These are phyloP conservation scores for Acinonyx jubatus DNA, from an alignment of 2,113 vertebrate species.

Conservation along the genomic window DNA sequence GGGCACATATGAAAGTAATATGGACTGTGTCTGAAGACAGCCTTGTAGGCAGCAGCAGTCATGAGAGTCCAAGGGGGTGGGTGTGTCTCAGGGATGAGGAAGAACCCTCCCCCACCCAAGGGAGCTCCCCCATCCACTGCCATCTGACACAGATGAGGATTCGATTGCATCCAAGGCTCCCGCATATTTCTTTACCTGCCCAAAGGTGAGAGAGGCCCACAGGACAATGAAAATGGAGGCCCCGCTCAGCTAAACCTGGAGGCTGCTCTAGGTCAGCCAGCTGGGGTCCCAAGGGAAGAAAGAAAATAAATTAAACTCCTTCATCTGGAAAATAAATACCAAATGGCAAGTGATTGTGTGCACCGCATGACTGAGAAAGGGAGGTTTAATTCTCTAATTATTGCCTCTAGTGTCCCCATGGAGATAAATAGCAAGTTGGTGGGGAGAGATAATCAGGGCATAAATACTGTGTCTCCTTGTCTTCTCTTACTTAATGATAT, in stretches of 20 bases:
- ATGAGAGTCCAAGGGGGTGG: neutral
- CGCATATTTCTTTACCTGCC: neutral
- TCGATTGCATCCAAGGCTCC: neutral
- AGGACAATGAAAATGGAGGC: neutral
- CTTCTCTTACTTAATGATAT: conserved; percentile 74
- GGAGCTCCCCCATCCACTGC: neutral
- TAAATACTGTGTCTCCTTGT: conserved; percentile 74
- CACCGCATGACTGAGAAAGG: conserved; percentile 79
- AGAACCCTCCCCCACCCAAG: accelerated
- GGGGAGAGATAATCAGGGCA: conserved; percentile 81
- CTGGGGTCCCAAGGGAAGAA: conserved; percentile 76
- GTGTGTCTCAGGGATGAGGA: neutral
- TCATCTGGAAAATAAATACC: conserved; percentile 86
- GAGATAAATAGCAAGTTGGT: conserved; percentile 84
- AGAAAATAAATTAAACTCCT: conserved; percentile 84
- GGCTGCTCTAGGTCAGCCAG: conserved; percentile 71
- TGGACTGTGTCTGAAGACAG: neutral
- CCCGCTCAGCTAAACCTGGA: conserved; percentile 26
- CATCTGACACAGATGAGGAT: neutral
- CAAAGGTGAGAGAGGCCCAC: neutral
- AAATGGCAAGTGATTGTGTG: conserved; percentile 79
- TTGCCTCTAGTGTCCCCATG: conserved; percentile 78
- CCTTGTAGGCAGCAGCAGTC: neutral
- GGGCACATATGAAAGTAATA: neutral
- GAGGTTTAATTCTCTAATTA: conserved; percentile 86